Evolutionary conservation across 2,113 vertebrate species (phyloP).

Genomic region (Phocoena sinus): DNA sequence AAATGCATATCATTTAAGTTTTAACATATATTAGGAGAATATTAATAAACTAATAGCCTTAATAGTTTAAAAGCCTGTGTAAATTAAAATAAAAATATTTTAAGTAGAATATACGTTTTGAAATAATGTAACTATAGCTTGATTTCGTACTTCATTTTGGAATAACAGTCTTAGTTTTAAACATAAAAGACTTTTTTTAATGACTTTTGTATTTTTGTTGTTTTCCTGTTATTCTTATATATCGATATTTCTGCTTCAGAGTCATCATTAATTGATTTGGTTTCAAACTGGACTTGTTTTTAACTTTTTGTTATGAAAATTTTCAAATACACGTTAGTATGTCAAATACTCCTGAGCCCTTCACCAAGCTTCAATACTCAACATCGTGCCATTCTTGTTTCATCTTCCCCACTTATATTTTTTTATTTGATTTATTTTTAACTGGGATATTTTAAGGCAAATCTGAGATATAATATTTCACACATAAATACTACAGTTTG

Average conservation of each 20-base stretch:
- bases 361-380: neutral
- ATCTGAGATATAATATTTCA: neutral
- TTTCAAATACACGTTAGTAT: neutral
- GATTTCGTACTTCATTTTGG: neutral
- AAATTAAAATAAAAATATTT: constrained; percentile 14
- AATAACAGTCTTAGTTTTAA: neutral
- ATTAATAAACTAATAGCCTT: neutral
- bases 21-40: neutral
- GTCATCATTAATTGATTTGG: neutral
- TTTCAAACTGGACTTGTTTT: neutral
- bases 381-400: neutral
- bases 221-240: neutral
- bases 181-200: neutral
- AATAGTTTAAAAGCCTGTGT: neutral
- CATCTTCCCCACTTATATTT: neutral
- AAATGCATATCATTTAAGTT: constrained; percentile 8
- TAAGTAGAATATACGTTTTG: neutral
- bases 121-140: neutral
- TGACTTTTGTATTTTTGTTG: neutral
- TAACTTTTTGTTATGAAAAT: neutral
- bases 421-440: neutral
- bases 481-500: neutral
- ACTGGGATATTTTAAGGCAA: neutral
- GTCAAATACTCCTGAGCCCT: neutral
- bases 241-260: neutral